phyloP scores from a whole-genome alignment of 2,888 invertebrate genomes.

The Plagiodera versicolora region DNA sequence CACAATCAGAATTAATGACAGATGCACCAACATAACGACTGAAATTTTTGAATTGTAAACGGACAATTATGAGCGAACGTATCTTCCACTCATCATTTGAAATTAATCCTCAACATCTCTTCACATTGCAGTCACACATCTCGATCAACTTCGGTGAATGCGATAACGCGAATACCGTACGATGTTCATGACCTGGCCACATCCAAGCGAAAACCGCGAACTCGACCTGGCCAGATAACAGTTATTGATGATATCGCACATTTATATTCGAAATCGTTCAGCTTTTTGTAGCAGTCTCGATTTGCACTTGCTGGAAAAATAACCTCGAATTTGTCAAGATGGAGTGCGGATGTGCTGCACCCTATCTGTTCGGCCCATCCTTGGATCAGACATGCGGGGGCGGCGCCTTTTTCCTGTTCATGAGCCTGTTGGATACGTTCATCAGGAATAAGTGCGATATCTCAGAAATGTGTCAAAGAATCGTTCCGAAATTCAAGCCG shows the following conservation, averaged over 20 bases:
- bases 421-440: constrained; percentile 66
- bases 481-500: constrained; percentile 54
- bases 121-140: too few relatives aligned
- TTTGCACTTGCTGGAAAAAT: constrained; percentile 11
- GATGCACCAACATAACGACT: too few relatives aligned
- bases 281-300: constrained; percentile 22
- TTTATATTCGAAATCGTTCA: constrained; percentile 23
- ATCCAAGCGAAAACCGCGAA: constrained; percentile 15
- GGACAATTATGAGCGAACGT: too few relatives aligned
- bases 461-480: constrained; percentile 64
- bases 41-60: too few relatives aligned
- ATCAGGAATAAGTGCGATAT: constrained; percentile 61
- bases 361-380: constrained; percentile 59
- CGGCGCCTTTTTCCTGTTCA: constrained; percentile 65
- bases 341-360: constrained; percentile 61
- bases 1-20: too few relatives aligned
- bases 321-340: constrained; percentile 33
- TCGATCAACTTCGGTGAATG: too few relatives aligned
- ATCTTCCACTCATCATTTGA: too few relatives aligned
- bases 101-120: too few relatives aligned
- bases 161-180: background rate
- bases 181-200: constrained; percentile 18
- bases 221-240: constrained; percentile 28
- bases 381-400: constrained; percentile 62
- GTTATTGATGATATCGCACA: constrained; percentile 17